Percentiles rank a stretch among this genome's conserved stretches.
Evolutionary conservation across 1,140 invertebrate genomes (phyloP).

Genomic region (Lerema accius): DNA sequence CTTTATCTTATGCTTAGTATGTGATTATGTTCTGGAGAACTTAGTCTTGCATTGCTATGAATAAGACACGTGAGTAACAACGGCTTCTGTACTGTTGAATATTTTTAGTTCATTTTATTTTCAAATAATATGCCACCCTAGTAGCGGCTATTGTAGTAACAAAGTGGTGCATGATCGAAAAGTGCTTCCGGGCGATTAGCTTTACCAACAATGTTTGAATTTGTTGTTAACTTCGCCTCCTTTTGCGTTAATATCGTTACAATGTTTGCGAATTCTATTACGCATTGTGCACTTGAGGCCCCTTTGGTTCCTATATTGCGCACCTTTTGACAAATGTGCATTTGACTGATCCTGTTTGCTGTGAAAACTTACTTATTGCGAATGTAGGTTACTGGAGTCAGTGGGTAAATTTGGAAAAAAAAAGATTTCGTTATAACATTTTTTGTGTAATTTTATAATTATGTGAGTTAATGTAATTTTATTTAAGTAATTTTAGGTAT

Average conservation of each 20-base stretch:
- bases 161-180: slow-evolving; percentile 73
- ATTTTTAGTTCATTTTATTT: slow-evolving; percentile 39
- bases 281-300: slow-evolving; percentile 67
- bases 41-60: slow-evolving; percentile 63
- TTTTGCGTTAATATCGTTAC: slow-evolving; percentile 79
- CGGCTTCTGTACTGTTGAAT: slow-evolving; percentile 40
- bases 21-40: slow-evolving; percentile 63
- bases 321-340: slow-evolving; percentile 62
- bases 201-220: slow-evolving; percentile 73
- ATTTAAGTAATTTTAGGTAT: too few species aligned
- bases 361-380: slow-evolving; percentile 37
- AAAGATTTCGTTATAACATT: too few species aligned
- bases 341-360: slow-evolving; percentile 61
- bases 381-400: slow-evolving; percentile 30
- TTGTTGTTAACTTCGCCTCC: slow-evolving; percentile 80
- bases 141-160: slow-evolving; percentile 59
- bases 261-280: slow-evolving; percentile 81
- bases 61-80: slow-evolving; percentile 75
- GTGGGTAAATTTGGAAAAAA: slow-evolving; percentile 12
- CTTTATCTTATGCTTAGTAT: slow-evolving; percentile 67
- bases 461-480: too few species aligned
- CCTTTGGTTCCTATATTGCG: slow-evolving; percentile 58
- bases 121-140: slow-evolving; percentile 63
- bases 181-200: slow-evolving; percentile 77
- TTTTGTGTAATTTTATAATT: too few species aligned